These are phyloP conservation scores for Pitta sordida DNA, from an alignment of 2,113 vertebrate species.

Conservation along the genomic window DNA sequence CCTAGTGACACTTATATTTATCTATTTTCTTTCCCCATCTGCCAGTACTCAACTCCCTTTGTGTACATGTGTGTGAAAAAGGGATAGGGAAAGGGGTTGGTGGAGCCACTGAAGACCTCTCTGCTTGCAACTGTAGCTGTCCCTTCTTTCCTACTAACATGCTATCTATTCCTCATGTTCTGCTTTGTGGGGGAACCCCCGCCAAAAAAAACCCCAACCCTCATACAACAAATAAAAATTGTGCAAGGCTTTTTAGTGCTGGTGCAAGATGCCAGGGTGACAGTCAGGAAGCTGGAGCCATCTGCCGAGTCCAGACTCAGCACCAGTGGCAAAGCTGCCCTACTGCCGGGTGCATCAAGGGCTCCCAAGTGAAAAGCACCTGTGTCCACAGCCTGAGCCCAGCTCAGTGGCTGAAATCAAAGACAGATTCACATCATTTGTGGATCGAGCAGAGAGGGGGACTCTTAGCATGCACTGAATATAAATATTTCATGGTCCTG, in stretches of 20 bases:
- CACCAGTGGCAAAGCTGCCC: background rate
- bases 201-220: too few species aligned
- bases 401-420: background rate
- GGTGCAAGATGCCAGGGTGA: background rate
- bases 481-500: background rate
- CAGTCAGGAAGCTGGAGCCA: background rate
- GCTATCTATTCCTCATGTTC: background rate
- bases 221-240: background rate
- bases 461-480: background rate
- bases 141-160: background rate
- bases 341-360: background rate
- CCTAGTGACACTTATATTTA: conserved; percentile 35
- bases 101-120: background rate
- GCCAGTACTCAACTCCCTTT: background rate
- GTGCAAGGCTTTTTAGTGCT: background rate
- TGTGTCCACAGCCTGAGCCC: background rate
- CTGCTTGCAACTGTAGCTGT: background rate
- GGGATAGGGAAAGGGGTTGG: background rate
- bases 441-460: background rate
- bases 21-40: conserved; percentile 10
- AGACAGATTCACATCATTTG: background rate
- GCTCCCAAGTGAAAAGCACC: background rate
- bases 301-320: background rate
- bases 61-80: background rate
- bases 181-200: background rate